These are phyloP conservation scores for Aphelenchoides fujianensis DNA, from an alignment of 1,140 invertebrate species.

Conservation along the genomic window DNA sequence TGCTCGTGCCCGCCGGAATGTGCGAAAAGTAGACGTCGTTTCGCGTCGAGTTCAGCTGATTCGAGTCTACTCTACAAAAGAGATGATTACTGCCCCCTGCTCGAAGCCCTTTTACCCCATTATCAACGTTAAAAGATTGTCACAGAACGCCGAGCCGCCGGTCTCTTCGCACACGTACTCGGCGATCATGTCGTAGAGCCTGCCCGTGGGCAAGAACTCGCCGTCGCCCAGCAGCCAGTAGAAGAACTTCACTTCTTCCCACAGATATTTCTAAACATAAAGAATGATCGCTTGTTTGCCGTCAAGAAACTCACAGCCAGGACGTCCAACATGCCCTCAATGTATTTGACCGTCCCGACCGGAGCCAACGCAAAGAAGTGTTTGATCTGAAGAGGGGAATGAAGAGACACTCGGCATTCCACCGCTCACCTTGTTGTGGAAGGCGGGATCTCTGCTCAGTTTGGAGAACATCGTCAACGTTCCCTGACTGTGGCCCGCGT, in stretches of 20 bases:
- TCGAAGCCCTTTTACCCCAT: too few species aligned
- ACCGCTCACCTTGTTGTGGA: conserved; percentile 19
- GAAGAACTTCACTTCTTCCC: background rate
- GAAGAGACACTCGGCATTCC: background rate
- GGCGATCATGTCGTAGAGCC: background rate
- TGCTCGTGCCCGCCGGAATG: conserved; percentile 24
- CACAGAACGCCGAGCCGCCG: conserved; percentile 15
- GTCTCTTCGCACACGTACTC: conserved; percentile 14
- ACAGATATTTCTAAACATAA: too few species aligned
- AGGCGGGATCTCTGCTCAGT: conserved; percentile 40
- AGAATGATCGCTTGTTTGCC: too few species aligned
- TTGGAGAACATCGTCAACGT: conserved; percentile 63
- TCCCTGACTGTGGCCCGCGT: conserved; percentile 65
- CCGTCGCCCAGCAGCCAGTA: conserved; percentile 17
- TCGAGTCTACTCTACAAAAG: conserved; percentile 5
- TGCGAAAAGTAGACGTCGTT: conserved; percentile 22
- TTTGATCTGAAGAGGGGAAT: conserved; percentile 4
- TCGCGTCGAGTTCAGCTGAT: conserved; percentile 18
- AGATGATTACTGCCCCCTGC: too few species aligned
- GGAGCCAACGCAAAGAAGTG: conserved; percentile 49
- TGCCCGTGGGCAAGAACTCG: conserved; percentile 18
- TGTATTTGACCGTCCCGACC: conserved; percentile 39
- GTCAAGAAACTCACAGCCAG: too few species aligned
- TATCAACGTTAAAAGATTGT: conserved; percentile 6
- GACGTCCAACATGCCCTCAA: conserved; percentile 35